A percentile compares a stretch with the other conserved stretches of the same genome.
Conservation (phyloP, 2,113 vertebrate genomes). For the Caranx ignobilis region DNA sequence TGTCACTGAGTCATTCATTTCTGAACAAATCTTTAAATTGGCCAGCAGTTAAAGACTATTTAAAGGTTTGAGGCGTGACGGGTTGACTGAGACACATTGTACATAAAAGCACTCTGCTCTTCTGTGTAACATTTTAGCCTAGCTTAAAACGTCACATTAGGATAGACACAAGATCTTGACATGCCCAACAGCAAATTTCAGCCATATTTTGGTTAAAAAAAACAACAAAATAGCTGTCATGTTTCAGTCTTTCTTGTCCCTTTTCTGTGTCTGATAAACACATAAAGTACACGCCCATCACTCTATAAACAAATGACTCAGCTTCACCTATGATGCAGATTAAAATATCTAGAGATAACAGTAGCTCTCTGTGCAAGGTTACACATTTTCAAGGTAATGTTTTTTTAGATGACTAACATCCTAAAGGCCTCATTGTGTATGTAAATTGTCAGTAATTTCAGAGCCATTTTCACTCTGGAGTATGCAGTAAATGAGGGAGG, state of each 20-base stretch:
- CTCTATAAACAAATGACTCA: slow-evolving; percentile 2
- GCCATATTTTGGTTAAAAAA: neutral
- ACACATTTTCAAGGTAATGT: neutral
- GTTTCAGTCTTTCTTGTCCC: neutral
- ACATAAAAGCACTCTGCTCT: no score
- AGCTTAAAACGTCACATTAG: neutral
- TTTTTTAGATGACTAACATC: neutral
- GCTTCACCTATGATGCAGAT: neutral
- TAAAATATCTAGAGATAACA: neutral
- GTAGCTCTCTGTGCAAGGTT: neutral
- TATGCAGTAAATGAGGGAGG: neutral
- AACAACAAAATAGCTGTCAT: neutral
- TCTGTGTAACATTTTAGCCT: neutral
- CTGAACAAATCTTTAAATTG: neutral
- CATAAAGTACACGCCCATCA: neutral
- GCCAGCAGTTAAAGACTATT: neutral
- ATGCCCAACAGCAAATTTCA: neutral
- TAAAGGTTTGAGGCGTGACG: neutral
- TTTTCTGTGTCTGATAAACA: neutral
- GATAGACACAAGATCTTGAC: neutral
- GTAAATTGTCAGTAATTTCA: neutral
- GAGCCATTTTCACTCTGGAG: neutral
- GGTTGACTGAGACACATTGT: neutral
- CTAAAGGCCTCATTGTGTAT: neutral
- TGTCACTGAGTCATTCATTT: neutral